Conservation (phyloP, 2,888 invertebrate genomes). For the Eupithecia vulgata region DNA sequence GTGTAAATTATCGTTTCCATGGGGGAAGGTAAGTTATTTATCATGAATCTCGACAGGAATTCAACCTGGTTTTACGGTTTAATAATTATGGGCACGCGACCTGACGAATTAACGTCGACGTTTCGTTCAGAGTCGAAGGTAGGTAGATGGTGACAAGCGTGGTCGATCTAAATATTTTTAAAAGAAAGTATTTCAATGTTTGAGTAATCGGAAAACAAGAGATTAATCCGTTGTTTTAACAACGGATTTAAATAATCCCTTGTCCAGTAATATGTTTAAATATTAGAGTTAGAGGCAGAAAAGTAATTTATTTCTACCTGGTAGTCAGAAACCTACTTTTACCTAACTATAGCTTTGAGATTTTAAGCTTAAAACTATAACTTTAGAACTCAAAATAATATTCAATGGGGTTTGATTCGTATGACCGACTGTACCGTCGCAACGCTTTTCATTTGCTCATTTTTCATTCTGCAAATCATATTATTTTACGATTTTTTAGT, state of each 20-base stretch:
- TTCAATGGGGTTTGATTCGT: not conserved
- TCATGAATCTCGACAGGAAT: constrained; percentile 53
- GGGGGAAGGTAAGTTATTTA: constrained; percentile 53
- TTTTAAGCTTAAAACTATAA: no score
- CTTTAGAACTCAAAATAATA: no score
- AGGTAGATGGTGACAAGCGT: constrained; percentile 9
- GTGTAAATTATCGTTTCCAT: constrained; percentile 53
- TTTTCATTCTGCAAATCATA: not conserved
- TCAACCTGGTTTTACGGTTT: constrained; percentile 49
- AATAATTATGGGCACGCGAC: constrained; percentile 64
- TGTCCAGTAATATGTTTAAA: no score
- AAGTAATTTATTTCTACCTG: no score
- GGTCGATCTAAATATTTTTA: not conserved
- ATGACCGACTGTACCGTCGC: not conserved
- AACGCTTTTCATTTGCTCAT: constrained; percentile 1
- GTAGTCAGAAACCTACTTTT: no score
- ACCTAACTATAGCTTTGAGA: no score
- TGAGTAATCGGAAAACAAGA: not conserved
- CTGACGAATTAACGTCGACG: constrained; percentile 49
- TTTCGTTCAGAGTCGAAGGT: constrained; percentile 6
- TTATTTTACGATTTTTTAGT: not conserved
- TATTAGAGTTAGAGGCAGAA: no score
- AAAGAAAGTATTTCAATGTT: not conserved
- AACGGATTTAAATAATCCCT: no score
- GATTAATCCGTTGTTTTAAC: no score